phyloP scores from a whole-genome alignment of 2,797 vertebrate genomes.

The Parotocinclus haroldoi region DNA sequence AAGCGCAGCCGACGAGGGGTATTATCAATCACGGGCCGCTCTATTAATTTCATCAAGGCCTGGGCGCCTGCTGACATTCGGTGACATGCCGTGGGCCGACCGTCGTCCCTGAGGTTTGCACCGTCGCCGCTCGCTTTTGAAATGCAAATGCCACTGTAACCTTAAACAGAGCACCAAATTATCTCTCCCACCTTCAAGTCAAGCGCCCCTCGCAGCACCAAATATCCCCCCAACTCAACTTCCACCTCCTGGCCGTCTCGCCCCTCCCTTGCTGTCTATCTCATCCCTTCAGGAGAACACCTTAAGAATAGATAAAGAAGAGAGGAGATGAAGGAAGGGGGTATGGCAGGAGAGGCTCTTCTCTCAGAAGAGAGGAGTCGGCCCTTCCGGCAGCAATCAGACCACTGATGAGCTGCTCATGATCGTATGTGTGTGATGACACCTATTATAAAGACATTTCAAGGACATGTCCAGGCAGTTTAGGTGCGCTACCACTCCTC shows the following conservation, averaged over 20 bases:
- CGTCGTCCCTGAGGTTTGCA: slow-evolving; percentile 66
- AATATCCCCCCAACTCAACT: slow-evolving; percentile 3
- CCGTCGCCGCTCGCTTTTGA: slow-evolving; percentile 64
- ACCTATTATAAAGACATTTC: slow-evolving; percentile 75
- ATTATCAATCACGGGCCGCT: slow-evolving; percentile 75
- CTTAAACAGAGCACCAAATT: slow-evolving; percentile 72
- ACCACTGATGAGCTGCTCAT: slow-evolving; percentile 52
- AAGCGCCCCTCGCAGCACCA: slow-evolving; percentile 34
- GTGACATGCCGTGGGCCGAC: slow-evolving; percentile 67
- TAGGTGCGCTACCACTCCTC: slow-evolving; percentile 49
- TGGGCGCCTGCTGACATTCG: slow-evolving; percentile 72
- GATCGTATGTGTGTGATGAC: slow-evolving; percentile 37
- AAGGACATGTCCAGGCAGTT: slow-evolving; percentile 67
- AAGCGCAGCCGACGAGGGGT: slow-evolving; percentile 48
- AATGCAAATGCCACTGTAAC: slow-evolving; percentile 82
- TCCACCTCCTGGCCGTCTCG: slow-evolving; percentile 6
- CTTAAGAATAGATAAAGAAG: slow-evolving; percentile 60
- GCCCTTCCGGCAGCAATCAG: slow-evolving; percentile 54
- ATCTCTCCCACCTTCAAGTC: slow-evolving; percentile 68
- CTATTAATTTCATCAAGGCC: slow-evolving; percentile 80
- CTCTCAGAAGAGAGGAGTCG: slow-evolving; percentile 53
- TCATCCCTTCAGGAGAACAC: slow-evolving; percentile 59
- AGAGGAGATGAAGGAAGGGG: slow-evolving; percentile 30
- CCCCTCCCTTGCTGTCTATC: slow-evolving; percentile 38
- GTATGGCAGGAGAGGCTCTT: slow-evolving; percentile 43